phyloP scores from a whole-genome alignment of 2,113 vertebrate genomes.

The Aramus guarauna region DNA sequence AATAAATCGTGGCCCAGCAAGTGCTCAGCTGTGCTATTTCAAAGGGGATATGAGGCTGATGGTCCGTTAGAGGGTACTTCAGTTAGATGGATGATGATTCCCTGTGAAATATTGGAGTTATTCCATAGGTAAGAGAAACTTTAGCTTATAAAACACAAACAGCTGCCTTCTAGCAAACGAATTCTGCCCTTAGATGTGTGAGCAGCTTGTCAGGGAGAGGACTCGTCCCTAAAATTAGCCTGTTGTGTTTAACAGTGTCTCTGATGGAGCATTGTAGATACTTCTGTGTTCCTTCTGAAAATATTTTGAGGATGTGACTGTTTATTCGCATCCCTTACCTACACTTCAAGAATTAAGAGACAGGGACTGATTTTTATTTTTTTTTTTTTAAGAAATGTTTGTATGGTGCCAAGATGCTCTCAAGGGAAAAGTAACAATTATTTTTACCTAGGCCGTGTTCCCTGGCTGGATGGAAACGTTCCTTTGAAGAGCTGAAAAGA shows the following conservation, averaged over 20 bases:
- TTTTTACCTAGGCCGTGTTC: neutral
- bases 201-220: constrained; percentile 29
- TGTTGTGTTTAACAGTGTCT: neutral
- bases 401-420: neutral
- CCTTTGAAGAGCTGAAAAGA: constrained; percentile 3
- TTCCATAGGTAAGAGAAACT: constrained; percentile 66
- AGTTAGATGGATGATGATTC: constrained; percentile 73
- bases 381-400: neutral
- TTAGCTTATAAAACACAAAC: constrained; percentile 54
- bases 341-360: neutral
- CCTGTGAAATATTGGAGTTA: constrained; percentile 64
- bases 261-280: neutral
- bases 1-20: constrained; percentile 67
- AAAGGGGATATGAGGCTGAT: constrained; percentile 70
- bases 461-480: neutral
- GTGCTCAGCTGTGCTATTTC: constrained; percentile 72
- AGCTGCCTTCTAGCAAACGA: neutral
- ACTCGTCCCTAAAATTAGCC: neutral
- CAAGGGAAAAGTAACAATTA: neutral
- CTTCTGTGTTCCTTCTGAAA: constrained; percentile 3
- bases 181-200: constrained; percentile 16
- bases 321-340: constrained; percentile 23
- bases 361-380: neutral
- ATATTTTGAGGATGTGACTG: constrained; percentile 1
- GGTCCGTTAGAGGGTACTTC: constrained; percentile 70